Percentiles rank a stretch among this genome's conserved stretches.
These are phyloP conservation scores for Eumaeus atala DNA, from an alignment of 1,140 invertebrate genomes.

Conservation along the genomic window DNA sequence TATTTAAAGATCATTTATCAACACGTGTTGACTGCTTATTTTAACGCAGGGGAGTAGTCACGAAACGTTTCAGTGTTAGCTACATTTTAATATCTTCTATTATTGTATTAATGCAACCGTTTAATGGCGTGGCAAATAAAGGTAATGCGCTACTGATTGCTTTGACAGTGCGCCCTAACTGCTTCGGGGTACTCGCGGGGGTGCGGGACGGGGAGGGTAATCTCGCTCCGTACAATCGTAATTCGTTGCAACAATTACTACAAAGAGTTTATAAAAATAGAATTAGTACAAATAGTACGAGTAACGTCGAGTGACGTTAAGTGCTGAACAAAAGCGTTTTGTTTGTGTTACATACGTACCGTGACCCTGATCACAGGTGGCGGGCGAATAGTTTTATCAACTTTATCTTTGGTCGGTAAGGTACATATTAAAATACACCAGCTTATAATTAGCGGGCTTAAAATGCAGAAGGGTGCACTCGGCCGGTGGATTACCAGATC, in stretches of 20 bases:
- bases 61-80: no score
- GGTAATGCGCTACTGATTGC: not conserved
- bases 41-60: no score
- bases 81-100: no score
- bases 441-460: slow-evolving; percentile 28
- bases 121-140: slow-evolving; percentile 8
- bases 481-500: slow-evolving; percentile 44
- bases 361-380: no score
- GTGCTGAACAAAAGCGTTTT: slow-evolving; percentile 18
- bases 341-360: no score
- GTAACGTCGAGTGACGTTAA: slow-evolving; percentile 57
- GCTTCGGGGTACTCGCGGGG: not conserved
- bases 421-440: slow-evolving; percentile 12
- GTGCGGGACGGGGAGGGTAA: no score
- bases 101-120: not conserved
- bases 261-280: slow-evolving; percentile 51
- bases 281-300: slow-evolving; percentile 60
- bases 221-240: slow-evolving; percentile 17
- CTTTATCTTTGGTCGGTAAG: not conserved
- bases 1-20: no score
- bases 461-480: slow-evolving; percentile 19
- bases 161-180: no score
- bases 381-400: no score
- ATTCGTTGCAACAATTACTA: slow-evolving; percentile 37
- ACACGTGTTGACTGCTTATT: no score